Evolutionary conservation across 2,113 vertebrate species (phyloP).

Genomic region (Pseudorasbora parva): DNA sequence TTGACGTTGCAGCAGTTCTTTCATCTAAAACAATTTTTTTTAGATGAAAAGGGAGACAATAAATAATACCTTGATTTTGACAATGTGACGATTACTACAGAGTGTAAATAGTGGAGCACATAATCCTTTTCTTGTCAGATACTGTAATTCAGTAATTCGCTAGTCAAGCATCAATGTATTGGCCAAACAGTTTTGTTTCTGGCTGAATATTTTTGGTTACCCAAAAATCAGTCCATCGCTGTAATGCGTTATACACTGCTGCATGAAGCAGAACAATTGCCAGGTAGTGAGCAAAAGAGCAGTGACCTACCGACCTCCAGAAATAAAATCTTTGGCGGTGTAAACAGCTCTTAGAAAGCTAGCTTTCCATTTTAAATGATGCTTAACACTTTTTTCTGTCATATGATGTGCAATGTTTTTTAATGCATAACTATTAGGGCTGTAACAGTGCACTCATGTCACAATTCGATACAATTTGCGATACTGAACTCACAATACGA

Average conservation of each 20-base stretch:
- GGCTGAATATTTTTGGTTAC: too few relatives aligned
- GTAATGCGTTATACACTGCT: neutral
- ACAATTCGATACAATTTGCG: too few relatives aligned
- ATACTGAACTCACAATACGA: too few relatives aligned
- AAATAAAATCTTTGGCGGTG: neutral
- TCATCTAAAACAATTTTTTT: too few relatives aligned
- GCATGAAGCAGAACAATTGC: neutral
- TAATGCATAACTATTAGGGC: neutral
- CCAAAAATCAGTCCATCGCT: too few relatives aligned
- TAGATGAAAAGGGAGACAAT: too few relatives aligned
- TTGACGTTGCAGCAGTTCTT: too few relatives aligned
- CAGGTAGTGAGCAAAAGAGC: neutral
- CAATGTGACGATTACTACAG: neutral
- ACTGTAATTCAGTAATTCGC: neutral
- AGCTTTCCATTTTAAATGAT: neutral
- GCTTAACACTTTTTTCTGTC: neutral
- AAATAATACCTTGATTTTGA: too few relatives aligned
- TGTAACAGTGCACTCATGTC: too few relatives aligned
- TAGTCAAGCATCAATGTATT: too few relatives aligned
- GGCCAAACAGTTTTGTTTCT: too few relatives aligned
- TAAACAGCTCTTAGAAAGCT: neutral
- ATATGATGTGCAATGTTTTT: neutral
- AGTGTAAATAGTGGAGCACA: neutral
- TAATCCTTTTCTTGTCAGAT: neutral
- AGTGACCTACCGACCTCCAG: neutral